phyloP scores from a whole-genome alignment of 2,888 invertebrate genomes.

The Oxytorus armatus region DNA sequence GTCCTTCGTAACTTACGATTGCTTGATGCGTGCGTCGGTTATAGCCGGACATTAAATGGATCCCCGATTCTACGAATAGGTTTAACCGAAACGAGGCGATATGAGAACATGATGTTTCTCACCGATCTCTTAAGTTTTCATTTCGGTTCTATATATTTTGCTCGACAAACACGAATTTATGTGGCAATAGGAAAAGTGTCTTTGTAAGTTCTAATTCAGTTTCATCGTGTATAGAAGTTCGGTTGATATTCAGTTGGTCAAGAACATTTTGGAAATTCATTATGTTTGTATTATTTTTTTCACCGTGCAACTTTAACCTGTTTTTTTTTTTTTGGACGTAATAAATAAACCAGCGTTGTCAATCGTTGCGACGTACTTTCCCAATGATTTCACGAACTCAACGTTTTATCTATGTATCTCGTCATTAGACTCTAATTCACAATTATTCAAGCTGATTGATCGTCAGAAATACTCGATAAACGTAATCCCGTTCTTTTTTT shows the following conservation, averaged over 20 bases:
- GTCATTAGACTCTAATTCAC: too few species aligned
- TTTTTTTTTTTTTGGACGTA: too few species aligned
- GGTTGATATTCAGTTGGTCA: background rate
- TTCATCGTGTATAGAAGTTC: background rate
- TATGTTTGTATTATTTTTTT: too few species aligned
- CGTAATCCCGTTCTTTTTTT: too few species aligned
- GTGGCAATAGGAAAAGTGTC: background rate
- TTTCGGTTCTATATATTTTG: background rate
- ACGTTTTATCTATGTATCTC: too few species aligned
- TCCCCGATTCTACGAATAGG: slow-evolving; percentile 13
- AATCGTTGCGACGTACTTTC: too few species aligned
- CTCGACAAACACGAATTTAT: slow-evolving; percentile 1
- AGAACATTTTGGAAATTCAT: background rate
- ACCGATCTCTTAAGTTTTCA: slow-evolving; percentile 29
- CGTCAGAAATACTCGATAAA: too few species aligned
- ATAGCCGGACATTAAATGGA: slow-evolving; percentile 31
- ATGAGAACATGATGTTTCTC: slow-evolving; percentile 8
- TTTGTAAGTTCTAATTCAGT: background rate
- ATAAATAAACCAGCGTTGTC: too few species aligned
- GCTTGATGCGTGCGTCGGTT: slow-evolving; percentile 37
- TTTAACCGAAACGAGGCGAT: slow-evolving; percentile 18
- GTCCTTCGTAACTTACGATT: slow-evolving; percentile 18
- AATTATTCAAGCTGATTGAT: too few species aligned
- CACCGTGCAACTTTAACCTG: too few species aligned
- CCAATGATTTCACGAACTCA: too few species aligned